These are phyloP conservation scores for Quadroppia sp. DNA, from an alignment of 2,888 invertebrate genomes.

Conservation along the genomic window DNA sequence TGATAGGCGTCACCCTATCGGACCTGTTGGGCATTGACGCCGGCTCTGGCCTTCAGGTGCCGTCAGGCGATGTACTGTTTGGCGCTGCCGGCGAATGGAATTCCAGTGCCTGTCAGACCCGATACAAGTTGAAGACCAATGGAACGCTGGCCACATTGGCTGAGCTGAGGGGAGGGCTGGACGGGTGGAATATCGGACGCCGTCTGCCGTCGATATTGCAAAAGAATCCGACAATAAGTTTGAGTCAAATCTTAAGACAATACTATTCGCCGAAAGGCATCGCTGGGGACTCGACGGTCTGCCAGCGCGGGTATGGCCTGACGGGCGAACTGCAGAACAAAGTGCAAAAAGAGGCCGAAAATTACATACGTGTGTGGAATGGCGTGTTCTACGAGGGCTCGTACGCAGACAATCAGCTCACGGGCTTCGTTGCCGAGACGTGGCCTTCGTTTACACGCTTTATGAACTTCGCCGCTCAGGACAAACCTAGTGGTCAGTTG, in stretches of 20 bases:
- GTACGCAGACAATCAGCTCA: neutral
- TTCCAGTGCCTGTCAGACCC: conserved; percentile 38
- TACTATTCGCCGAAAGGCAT: conserved; percentile 45
- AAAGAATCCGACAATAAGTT: conserved; percentile 30
- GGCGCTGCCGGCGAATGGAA: conserved; percentile 43
- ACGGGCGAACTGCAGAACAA: conserved; percentile 13
- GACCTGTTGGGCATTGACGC: conserved; percentile 42
- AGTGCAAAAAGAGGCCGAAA: conserved; percentile 3
- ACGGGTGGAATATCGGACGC: conserved; percentile 42
- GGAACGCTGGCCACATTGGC: conserved; percentile 40
- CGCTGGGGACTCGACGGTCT: neutral
- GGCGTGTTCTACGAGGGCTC: neutral
- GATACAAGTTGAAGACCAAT: conserved; percentile 8
- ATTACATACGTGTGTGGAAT: conserved; percentile 38
- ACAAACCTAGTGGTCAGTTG: neutral
- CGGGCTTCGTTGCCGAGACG: conserved; percentile 17
- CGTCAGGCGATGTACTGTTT: neutral
- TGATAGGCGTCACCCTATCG: conserved; percentile 45
- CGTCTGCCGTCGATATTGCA: neutral
- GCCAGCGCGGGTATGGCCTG: conserved; percentile 14
- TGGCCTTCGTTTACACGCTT: neutral
- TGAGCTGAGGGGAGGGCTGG: conserved; percentile 42
- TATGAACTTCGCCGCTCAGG: neutral
- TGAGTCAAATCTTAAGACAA: conserved; percentile 46
- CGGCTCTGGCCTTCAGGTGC: neutral